Conservation (phyloP, 2,888 invertebrate species). For the Mythimna ferrago region DNA sequence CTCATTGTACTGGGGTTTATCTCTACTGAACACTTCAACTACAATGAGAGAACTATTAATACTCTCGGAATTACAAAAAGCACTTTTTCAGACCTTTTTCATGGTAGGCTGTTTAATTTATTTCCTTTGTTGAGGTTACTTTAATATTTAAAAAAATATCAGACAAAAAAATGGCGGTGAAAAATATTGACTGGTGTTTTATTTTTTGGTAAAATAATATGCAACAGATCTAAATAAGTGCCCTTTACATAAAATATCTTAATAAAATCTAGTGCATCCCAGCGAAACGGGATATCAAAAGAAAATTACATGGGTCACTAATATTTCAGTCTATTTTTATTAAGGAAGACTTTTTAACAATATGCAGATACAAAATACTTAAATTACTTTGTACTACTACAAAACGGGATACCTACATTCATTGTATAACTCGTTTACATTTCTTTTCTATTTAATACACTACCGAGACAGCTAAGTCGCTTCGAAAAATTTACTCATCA, state of each 20-base stretch:
- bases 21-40: slow-evolving; percentile 86
- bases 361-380: slow-evolving; percentile 82
- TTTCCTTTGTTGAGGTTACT: slow-evolving; percentile 21
- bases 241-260: slow-evolving; percentile 77
- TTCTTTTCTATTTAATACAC: slow-evolving; percentile 78
- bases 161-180: slow-evolving; percentile 3
- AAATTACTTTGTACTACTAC: slow-evolving; percentile 87
- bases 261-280: slow-evolving; percentile 88
- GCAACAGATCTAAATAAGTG: slow-evolving; percentile 82
- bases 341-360: slow-evolving; percentile 83
- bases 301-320: slow-evolving; percentile 76
- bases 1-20: slow-evolving; percentile 82
- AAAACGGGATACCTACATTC: slow-evolving; percentile 76
- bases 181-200: slow-evolving; percentile 13
- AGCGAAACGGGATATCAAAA: slow-evolving; percentile 80
- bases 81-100: slow-evolving; percentile 83
- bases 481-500: slow-evolving; percentile 69
- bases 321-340: slow-evolving; percentile 83
- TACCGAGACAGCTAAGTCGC: slow-evolving; percentile 73
- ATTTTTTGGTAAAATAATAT: neutral
- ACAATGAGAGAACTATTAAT: slow-evolving; percentile 71
- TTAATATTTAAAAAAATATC: neutral
- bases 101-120: slow-evolving; percentile 55
- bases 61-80: slow-evolving; percentile 72
- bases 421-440: slow-evolving; percentile 73